A percentile compares a stretch with the other conserved stretches of the same genome.
These are phyloP conservation scores for Drosophila putrida DNA, from an alignment of 2,888 invertebrate genomes.

Conservation along the genomic window DNA sequence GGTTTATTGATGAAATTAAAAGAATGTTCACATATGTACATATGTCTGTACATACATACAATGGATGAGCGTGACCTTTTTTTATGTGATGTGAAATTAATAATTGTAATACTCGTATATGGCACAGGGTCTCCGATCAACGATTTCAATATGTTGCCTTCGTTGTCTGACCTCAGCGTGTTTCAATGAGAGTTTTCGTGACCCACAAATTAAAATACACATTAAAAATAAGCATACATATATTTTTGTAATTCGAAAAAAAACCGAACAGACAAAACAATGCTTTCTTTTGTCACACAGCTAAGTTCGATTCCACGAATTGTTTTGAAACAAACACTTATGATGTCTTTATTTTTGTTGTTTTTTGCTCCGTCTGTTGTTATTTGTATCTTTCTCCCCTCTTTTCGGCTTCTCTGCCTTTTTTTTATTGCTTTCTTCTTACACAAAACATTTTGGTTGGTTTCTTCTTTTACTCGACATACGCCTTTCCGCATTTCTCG, in stretches of 20 bases:
- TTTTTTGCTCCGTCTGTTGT: conserved; percentile 9
- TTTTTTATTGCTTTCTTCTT: conserved; percentile 32
- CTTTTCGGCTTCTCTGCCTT: background rate
- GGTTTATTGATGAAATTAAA: conserved; percentile 61
- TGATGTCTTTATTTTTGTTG: conserved; percentile 21
- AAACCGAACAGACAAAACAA: conserved; percentile 11
- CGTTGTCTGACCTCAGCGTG: conserved; percentile 57
- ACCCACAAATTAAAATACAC: conserved; percentile 60
- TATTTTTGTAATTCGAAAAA: background rate
- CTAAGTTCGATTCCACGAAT: conserved; percentile 45
- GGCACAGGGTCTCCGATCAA: conserved; percentile 63
- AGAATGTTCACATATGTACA: background rate
- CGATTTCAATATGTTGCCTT: conserved; percentile 45
- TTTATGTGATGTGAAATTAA: conserved; percentile 68
- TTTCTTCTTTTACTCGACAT: conserved; percentile 23
- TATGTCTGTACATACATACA: background rate
- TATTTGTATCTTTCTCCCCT: conserved; percentile 12
- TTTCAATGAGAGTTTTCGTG: conserved; percentile 53
- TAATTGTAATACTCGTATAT: conserved; percentile 63
- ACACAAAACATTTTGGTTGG: conserved; percentile 16
- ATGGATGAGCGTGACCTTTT: conserved; percentile 71
- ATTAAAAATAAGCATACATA: conserved; percentile 5
- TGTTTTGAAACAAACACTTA: conserved; percentile 38
- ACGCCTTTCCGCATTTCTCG: conserved; percentile 31
- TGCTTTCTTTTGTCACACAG: conserved; percentile 64